Evolutionary conservation across 2,113 vertebrate species (phyloP), one percentile per base, ranked within the genome.

Genomic region (Dendrocopos noguchii): DNA sequence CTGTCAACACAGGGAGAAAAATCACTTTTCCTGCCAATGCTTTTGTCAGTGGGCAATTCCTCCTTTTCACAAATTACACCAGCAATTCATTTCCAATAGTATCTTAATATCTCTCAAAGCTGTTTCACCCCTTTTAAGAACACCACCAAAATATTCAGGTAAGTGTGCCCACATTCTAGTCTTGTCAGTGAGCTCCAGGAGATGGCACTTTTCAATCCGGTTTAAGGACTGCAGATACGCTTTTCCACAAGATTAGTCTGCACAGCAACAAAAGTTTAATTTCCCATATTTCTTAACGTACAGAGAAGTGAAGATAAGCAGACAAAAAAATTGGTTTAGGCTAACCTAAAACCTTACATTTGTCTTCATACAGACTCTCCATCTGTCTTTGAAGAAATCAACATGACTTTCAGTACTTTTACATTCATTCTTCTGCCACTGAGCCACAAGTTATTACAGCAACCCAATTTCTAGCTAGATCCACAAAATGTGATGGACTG

Each of bases 151-250:
- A 71, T 10, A 44, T 16, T 66, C 12, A 29, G 28, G 29, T 47
- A 71, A 42, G n/a, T 29, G 3, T 33, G 12, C 6, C 34, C 18
- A 42, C 1, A n/a, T 34, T 24, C 25, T 3, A 4, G 7, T 16
- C n/a, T 15, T 42, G 17, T 31, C 28, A 39, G 6, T 7, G 12
- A 83, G 44, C 31, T 66, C 50, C 39, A 75, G n/a, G 63, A 39
- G 29, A 80, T 1, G 1, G 22, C 2, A 4, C 6, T 55, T 53
- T n/a, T 3, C 36, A 80, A 2, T 5, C 44, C 1, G 0, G 31
- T 4, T 27, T 36, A 55, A 72, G 19, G 44, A 64, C 53, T 79
- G 21, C 34, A 46, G 7, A 57, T 12, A 21, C 7, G 7, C 24
- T 77, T 73, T 87, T 65, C 25, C 29, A 50, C 46, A 55, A 50